Evolutionary conservation across 2,797 vertebrate genomes (phyloP), one percentile per base, ranked within the genome.

Genomic region (Otus scops): DNA sequence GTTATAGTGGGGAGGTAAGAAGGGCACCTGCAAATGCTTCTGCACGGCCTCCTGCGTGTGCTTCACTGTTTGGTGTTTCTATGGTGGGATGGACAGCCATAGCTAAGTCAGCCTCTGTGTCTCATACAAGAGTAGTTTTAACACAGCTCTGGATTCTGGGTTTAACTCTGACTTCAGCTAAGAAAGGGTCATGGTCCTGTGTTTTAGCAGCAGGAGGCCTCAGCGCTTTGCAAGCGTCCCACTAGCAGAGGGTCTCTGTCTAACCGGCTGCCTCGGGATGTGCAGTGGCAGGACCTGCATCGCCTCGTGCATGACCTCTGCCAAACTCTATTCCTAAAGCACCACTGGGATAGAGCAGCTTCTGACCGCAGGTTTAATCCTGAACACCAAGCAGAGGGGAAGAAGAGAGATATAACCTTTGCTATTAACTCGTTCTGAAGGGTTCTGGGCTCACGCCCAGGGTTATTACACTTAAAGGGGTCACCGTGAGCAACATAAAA

Each of bases 11-110:
- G 47, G 60, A 54, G 48, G 38, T 36, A 38, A 57, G 36, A 48
- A 27, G 19, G 27, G 51, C 60, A 85, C 60, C 11, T 60, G 69
- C 47, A 84, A 85, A 41, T 4, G 17, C 17, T 76, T 30, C 48
- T 8, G 4, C 9, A 2, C 0, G 7, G 68, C 22, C n/a, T 68
- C 34, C 16, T 11, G 6, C 5, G 3, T 1, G 7, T 12, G n/a
- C 53, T 60, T 50, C 45, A 13, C 27, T 26, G 23, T 28, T 53
- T 7, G 36, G 11, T 30, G 34, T 30, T 38, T 38, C 54, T 28
- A 4, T 3, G 11, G 30, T 19, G 24, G 61, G 77, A 73, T 8
- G 24, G 8, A 45, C 0, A 30, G 76, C 45, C 45, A 32, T 0
- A 50, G 63, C 22, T 28, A 47, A 32, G 34, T 4, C 59, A 27